phyloP scores from a whole-genome alignment of 2,113 vertebrate genomes.

The Loxodonta africana region DNA sequence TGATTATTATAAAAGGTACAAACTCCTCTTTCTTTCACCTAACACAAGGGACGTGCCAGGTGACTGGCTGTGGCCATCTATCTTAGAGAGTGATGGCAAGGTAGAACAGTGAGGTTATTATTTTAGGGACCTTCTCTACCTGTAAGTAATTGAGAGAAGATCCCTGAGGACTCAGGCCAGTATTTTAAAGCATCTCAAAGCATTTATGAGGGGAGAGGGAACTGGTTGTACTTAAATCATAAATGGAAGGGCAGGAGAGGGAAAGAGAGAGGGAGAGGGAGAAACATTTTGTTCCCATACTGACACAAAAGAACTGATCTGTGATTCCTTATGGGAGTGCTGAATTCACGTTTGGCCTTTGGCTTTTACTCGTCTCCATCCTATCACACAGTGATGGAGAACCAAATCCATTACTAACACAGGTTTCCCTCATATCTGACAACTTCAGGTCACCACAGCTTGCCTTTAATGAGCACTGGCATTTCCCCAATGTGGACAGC shows the following conservation, averaged over 20 bases:
- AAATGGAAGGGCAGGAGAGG: slow-evolving; percentile 16
- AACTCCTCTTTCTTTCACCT: not conserved
- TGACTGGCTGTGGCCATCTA: not conserved
- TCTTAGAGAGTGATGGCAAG: not conserved
- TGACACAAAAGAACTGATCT: not conserved
- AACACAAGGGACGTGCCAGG: not conserved
- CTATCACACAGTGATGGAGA: not conserved
- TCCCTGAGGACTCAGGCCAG: not conserved
- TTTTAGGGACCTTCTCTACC: not conserved
- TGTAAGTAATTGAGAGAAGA: not conserved
- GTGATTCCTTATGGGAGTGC: not conserved
- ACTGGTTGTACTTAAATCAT: not conserved
- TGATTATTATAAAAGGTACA: slow-evolving; percentile 19
- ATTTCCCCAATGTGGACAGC: not conserved
- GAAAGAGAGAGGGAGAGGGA: too few relatives aligned
- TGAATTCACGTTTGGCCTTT: not conserved
- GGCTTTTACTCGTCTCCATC: not conserved
- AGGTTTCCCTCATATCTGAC: not conserved
- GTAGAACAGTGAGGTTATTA: not conserved
- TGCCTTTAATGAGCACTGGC: not conserved
- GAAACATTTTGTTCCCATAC: not conserved
- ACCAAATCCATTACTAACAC: not conserved
- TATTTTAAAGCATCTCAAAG: not conserved
- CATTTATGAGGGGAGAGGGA: not conserved
- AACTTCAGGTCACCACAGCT: not conserved